Evolutionary conservation across 2,888 invertebrate genomes (phyloP).

Genomic region (Antheraea assamensis): DNA sequence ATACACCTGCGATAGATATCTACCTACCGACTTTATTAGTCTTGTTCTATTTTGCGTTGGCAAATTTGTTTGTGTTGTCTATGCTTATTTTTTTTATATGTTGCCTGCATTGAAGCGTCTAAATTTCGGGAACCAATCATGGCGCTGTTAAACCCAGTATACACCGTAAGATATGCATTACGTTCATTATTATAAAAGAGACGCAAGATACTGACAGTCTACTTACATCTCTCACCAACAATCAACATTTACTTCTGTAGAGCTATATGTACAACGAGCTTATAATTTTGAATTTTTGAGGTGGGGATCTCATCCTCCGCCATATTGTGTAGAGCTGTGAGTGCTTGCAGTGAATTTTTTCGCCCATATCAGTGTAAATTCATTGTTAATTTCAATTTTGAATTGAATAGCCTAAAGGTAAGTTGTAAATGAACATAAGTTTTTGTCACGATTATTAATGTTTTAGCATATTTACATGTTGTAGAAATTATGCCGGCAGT

Average conservation of each 20-base stretch:
- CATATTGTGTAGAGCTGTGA: slow-evolving; percentile 80
- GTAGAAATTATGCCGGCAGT: slow-evolving; percentile 45
- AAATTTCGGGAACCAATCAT: slow-evolving; percentile 62
- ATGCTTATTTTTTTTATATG: slow-evolving; percentile 29
- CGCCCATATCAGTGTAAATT: slow-evolving; percentile 69
- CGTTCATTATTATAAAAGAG: slow-evolving; percentile 12
- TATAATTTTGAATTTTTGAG: slow-evolving; percentile 76
- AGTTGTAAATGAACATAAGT: slow-evolving; percentile 60
- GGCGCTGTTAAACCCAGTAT: slow-evolving; percentile 36
- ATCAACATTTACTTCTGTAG: not conserved
- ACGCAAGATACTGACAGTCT: not conserved
- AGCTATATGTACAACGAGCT: slow-evolving; percentile 13
- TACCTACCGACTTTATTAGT: not conserved
- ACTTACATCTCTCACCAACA: slow-evolving; percentile 18
- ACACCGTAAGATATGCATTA: not conserved
- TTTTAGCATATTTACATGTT: slow-evolving; percentile 32
- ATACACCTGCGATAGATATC: no score
- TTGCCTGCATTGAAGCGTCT: slow-evolving; percentile 72
- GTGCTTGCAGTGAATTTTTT: slow-evolving; percentile 74
- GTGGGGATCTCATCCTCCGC: slow-evolving; percentile 78
- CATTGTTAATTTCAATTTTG: slow-evolving; percentile 64
- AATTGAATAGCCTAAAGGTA: slow-evolving; percentile 73
- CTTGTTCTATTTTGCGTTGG: slow-evolving; percentile 35
- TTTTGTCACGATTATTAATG: slow-evolving; percentile 60
- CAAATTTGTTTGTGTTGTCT: slow-evolving; percentile 33